Conservation (phyloP, 2,888 invertebrate genomes). For the Antheraea assamensis region DNA sequence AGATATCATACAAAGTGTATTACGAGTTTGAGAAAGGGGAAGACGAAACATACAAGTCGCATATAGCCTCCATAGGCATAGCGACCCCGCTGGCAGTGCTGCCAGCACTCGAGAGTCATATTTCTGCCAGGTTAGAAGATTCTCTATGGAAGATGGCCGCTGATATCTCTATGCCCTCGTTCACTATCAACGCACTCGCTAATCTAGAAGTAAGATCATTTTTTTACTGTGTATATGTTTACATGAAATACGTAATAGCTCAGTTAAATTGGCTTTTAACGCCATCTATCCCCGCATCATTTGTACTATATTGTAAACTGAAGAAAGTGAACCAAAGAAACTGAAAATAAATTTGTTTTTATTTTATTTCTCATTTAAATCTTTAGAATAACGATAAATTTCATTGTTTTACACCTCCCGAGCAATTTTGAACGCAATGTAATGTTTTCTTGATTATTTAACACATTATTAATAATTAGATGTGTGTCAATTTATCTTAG, state of each 20-base stretch:
- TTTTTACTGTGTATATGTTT: not conserved
- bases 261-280: not conserved
- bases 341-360: no score
- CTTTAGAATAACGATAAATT: no score
- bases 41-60: conserved; percentile 70
- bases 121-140: conserved; percentile 65
- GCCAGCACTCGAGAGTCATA: conserved; percentile 61
- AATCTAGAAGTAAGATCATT: conserved; percentile 59
- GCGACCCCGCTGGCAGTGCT: conserved; percentile 69
- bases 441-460: no score
- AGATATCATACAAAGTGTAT: conserved; percentile 71
- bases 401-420: no score
- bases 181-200: conserved; percentile 66
- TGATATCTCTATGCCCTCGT: conserved; percentile 72
- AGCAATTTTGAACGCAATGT: no score
- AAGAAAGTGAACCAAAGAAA: no score
- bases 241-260: not conserved
- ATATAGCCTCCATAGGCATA: conserved; percentile 61
- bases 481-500: no score
- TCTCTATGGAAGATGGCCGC: conserved; percentile 72
- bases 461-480: no score
- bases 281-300: not conserved
- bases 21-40: conserved; percentile 70
- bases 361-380: no score
- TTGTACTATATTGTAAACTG: no score